Evolutionary conservation across 2,888 invertebrate genomes (phyloP).

Genomic region (Andrena chrysosceles): DNA sequence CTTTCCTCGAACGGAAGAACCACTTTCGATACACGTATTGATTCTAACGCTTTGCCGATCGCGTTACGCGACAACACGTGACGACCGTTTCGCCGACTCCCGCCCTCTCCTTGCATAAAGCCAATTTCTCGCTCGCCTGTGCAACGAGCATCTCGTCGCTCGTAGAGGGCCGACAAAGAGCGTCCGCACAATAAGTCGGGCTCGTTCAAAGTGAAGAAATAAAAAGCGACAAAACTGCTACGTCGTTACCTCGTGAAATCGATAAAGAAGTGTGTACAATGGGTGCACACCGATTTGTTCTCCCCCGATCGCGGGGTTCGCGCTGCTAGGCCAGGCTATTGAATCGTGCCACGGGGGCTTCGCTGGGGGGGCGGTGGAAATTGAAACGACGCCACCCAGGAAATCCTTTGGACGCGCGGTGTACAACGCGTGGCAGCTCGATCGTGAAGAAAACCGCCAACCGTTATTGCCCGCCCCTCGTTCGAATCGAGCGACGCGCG

Average conservation of each 20-base stretch:
- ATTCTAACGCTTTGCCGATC: not conserved
- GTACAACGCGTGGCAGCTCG: slow-evolving; percentile 15
- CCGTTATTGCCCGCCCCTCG: slow-evolving; percentile 30
- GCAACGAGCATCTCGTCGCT: not conserved
- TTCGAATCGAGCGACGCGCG: slow-evolving; percentile 11
- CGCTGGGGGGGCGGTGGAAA: slow-evolving; percentile 39
- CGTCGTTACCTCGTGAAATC: slow-evolving; percentile 22
- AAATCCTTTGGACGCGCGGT: slow-evolving; percentile 48
- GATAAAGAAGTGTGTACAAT: slow-evolving; percentile 33
- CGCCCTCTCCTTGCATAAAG: slow-evolving; percentile 6
- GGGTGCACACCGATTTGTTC: slow-evolving; percentile 27
- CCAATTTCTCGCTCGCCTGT: slow-evolving; percentile 21
- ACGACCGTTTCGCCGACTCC: slow-evolving; percentile 6
- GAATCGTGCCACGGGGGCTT: slow-evolving; percentile 12
- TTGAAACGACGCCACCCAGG: slow-evolving; percentile 47
- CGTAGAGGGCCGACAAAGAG: slow-evolving; percentile 8
- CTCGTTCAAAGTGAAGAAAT: not conserved
- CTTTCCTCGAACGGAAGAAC: not conserved
- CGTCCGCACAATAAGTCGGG: slow-evolving; percentile 3
- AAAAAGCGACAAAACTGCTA: slow-evolving; percentile 7
- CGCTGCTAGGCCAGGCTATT: not conserved
- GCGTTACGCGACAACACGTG: not conserved
- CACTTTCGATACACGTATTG: not conserved
- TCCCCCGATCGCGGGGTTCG: not conserved
- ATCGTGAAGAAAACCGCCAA: slow-evolving; percentile 38